phyloP scores from a whole-genome alignment of 2,797 vertebrate genomes.

The Chanos chanos region DNA sequence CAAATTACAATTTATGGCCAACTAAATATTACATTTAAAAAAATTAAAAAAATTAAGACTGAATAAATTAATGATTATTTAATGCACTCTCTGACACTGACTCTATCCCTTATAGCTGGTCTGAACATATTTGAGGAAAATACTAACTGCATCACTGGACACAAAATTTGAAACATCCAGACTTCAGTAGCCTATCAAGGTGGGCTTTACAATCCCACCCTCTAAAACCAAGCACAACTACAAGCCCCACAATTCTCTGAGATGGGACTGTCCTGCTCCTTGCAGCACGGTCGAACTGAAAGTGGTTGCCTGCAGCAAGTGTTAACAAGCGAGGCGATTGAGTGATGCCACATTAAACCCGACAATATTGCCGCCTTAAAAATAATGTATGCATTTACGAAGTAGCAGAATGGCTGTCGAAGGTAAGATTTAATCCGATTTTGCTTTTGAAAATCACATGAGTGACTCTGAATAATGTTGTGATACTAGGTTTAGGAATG shows the following conservation, averaged over 20 bases:
- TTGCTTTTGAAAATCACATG: neutral
- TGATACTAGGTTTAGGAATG: neutral
- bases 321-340: conserved; percentile 58
- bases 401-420: conserved; percentile 71
- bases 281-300: conserved; percentile 52
- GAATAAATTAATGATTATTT: too few species aligned
- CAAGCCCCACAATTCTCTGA: conserved; percentile 65
- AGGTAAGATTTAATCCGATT: conserved; percentile 60
- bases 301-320: conserved; percentile 56
- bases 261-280: conserved; percentile 24
- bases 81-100: too few species aligned
- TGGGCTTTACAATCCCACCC: too few species aligned
- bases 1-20: too few species aligned
- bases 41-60: too few species aligned
- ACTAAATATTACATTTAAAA: too few species aligned
- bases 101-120: too few species aligned
- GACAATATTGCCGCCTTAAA: conserved; percentile 27
- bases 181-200: too few species aligned
- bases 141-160: too few species aligned
- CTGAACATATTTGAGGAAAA: too few species aligned
- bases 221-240: conserved; percentile 56
- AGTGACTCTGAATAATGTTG: neutral
- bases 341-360: conserved; percentile 46
- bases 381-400: conserved; percentile 59
- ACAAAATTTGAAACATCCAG: too few species aligned